Conservation (phyloP, 1,140 invertebrate species). For the Cydia amplana region DNA sequence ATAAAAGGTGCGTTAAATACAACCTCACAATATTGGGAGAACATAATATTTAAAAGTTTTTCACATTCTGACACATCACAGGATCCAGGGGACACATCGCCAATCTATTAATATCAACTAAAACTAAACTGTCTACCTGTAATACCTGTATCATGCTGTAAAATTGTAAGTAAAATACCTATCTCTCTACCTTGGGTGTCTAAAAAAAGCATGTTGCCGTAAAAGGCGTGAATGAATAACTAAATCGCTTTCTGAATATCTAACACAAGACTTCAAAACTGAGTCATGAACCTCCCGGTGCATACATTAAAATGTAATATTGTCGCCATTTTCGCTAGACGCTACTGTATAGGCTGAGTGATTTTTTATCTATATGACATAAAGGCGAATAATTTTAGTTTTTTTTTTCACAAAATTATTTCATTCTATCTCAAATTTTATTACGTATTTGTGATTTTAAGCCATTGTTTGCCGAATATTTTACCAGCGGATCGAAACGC, state of each 20-base stretch:
- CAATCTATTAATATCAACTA: no score
- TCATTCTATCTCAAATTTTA: no score
- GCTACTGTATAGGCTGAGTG: background rate
- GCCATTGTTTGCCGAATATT: no score
- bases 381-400: background rate
- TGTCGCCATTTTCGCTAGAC: background rate
- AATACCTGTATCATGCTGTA: no score
- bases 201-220: background rate
- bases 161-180: background rate
- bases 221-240: background rate
- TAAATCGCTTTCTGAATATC: conserved; percentile 1
- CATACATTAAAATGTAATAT: conserved; percentile 11
- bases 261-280: background rate
- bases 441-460: no score
- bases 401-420: background rate
- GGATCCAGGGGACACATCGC: no score
- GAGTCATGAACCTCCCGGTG: conserved; percentile 4
- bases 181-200: background rate
- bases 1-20: no score
- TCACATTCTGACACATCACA: no score
- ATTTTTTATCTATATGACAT: background rate
- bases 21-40: no score
- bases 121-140: no score
- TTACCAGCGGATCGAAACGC: no score
- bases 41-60: no score